Evolutionary conservation across 2,113 vertebrate species (phyloP).

Genomic region (Zosterops lateralis): DNA sequence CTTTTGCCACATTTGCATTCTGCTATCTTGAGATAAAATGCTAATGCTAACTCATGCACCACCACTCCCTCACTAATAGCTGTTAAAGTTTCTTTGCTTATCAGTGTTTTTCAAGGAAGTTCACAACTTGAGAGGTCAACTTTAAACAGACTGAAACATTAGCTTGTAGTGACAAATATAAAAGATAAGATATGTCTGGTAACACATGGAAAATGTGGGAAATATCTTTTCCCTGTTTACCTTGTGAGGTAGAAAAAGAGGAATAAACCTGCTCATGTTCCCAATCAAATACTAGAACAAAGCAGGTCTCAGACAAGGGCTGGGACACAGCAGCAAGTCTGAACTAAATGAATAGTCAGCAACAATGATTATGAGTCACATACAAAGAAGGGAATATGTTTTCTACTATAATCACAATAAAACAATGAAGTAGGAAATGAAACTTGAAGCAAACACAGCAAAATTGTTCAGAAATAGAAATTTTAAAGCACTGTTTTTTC

Average conservation of each 20-base stretch:
- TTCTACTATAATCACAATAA: conserved; percentile 60
- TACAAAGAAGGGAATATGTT: conserved; percentile 55
- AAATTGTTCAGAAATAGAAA: conserved; percentile 13
- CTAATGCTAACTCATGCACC: conserved; percentile 1
- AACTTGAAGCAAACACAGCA: conserved; percentile 14
- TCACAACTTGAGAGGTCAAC: conserved; percentile 62
- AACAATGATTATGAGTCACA: conserved; percentile 54
- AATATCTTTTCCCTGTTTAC: conserved; percentile 72
- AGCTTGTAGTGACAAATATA: conserved; percentile 65
- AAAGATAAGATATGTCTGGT: conserved; percentile 74
- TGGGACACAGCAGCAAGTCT: conserved; percentile 39
- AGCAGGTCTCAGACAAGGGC: conserved; percentile 22
- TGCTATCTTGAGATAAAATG: conserved; percentile 34
- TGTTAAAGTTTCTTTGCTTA: conserved; percentile 63
- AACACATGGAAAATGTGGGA: conserved; percentile 65
- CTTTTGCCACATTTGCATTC: conserved; percentile 53
- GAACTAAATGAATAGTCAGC: conserved; percentile 53
- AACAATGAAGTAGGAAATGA: conserved; percentile 64
- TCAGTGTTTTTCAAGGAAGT: conserved; percentile 73
- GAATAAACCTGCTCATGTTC: conserved; percentile 27
- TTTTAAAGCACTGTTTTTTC: neutral
- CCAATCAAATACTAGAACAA: conserved; percentile 51
- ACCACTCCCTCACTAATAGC: conserved; percentile 48
- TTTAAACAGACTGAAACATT: conserved; percentile 72
- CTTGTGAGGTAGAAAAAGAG: conserved; percentile 56